Evolutionary conservation across 2,888 invertebrate genomes (phyloP).

Genomic region (Cataglyphis rosenhaueri): DNA sequence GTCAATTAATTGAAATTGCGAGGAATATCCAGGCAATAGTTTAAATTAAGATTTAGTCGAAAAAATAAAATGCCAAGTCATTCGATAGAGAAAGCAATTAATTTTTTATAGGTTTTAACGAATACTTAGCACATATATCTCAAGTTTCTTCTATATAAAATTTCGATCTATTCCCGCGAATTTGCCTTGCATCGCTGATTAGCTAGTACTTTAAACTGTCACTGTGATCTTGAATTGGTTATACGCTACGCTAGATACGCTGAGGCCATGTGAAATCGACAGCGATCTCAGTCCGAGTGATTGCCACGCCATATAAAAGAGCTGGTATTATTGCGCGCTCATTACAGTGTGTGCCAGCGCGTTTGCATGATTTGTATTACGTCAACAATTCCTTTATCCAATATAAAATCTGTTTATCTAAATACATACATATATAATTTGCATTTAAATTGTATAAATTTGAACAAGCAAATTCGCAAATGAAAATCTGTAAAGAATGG

Average conservation of each 20-base stretch:
- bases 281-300: constrained; percentile 60
- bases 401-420: background rate
- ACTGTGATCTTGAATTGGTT: constrained; percentile 32
- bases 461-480: constrained; percentile 32
- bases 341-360: constrained; percentile 76
- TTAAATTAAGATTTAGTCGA: constrained; percentile 17
- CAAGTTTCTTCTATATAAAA: background rate
- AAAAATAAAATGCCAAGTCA: background rate
- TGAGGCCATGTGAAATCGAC: constrained; percentile 74
- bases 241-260: constrained; percentile 18
- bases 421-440: constrained; percentile 9
- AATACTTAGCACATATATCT: background rate
- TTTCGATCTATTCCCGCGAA: constrained; percentile 16
- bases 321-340: constrained; percentile 64
- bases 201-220: constrained; percentile 9
- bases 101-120: background rate
- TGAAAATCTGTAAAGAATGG: constrained; percentile 47
- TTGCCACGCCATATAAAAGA: constrained; percentile 80
- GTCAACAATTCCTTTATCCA: background rate
- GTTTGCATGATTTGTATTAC: constrained; percentile 57
- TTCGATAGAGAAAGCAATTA: background rate
- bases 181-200: constrained; percentile 37
- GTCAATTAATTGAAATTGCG: background rate
- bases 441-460: background rate
- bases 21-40: background rate